Conservation (phyloP, 2,113 vertebrate genomes). For the Rousettus leschenaultii region DNA sequence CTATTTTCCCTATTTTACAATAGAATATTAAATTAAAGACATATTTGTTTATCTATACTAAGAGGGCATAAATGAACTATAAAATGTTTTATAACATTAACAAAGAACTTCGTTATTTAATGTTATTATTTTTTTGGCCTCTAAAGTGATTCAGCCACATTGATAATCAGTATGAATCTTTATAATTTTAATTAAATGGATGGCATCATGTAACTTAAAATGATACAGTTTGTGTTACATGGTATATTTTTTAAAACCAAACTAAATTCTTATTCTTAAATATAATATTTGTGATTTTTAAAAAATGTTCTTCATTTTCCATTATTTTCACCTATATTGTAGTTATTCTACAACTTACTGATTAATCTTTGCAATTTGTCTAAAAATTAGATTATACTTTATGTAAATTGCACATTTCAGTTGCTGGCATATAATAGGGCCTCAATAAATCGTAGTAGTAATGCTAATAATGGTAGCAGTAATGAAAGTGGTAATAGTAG, state of each 20-base stretch:
- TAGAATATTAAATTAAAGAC: conserved; percentile 35
- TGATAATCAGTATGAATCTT: not conserved
- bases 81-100: not conserved
- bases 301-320: not conserved
- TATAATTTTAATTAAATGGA: not conserved
- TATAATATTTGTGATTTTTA: not conserved
- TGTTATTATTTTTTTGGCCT: not conserved
- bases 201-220: not conserved
- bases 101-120: not conserved
- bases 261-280: not conserved
- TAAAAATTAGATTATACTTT: not conserved
- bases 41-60: not conserved
- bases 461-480: not conserved
- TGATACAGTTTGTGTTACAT: not conserved
- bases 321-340: not conserved
- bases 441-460: not conserved
- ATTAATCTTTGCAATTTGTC: not conserved
- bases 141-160: not conserved
- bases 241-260: not conserved
- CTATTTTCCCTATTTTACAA: not conserved
- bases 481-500: not conserved
- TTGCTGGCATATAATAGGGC: not conserved
- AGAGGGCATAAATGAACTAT: conserved; percentile 30
- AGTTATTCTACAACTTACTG: not conserved
- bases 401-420: not conserved